Base-by-base conservation (phyloP, 1,140 invertebrate genomes). In the Lordiphosa clarofinis region DNA sequence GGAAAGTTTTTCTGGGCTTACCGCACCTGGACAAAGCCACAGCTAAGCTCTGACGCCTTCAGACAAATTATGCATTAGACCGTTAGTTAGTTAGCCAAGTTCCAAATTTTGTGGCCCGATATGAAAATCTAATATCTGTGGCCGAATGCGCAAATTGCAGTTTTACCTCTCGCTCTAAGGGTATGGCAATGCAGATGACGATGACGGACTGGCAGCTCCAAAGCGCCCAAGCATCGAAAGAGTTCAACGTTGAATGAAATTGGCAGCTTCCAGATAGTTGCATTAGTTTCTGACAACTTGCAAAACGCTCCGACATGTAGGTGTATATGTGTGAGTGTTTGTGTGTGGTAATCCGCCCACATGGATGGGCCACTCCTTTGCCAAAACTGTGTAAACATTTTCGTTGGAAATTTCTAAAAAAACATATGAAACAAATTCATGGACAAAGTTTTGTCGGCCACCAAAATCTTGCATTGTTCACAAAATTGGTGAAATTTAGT, bases 1-100 rank as follows among this genome's bases (percentile, higher is more conserved):
- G 60, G 33, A 69, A 82, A 82, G 54, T 78, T 81, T 68, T 68
- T 53, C 19, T 35, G 37, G 57, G 53, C 54, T 70, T 56, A 71
- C 76, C 61, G 54, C 72, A 82, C 54, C 40, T 65, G 72, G 40
- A 60, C 67, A 60, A 61, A 72, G 72, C 76, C 58, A 38, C 44
- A 61, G 65, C 60, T 46, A 47, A 53, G 64, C 56, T 54, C 38
- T 43, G 50, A 64, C 66, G 65, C 52, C 76, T 81, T 67, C 64
- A 59, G 72, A 82, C 78, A 82, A 82, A 82, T 82, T 82, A 78
- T 82, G 78, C 76, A 82, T 82, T 82, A 82, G 76, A 84, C 63
- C 54, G 68, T 73, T 57, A 70, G 75, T 81, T 82, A 68, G 76
- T 73, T 79, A 61, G 68, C 52, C 44, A 66, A 37, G 39, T 50